These are phyloP conservation scores for Luffia ferchaultella DNA, from an alignment of 2,888 invertebrate genomes.

Conservation along the genomic window DNA sequence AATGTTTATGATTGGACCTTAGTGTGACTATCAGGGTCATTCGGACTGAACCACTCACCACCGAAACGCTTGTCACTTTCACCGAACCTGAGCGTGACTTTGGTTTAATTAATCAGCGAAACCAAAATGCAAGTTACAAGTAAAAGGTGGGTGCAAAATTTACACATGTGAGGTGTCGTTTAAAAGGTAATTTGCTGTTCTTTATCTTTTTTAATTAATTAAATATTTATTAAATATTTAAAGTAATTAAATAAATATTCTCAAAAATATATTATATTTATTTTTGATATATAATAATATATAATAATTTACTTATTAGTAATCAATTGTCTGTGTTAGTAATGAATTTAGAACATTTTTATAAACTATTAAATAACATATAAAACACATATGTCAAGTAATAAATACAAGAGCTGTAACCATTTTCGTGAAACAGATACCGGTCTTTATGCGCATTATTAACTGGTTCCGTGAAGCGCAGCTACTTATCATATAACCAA, in stretches of 20 bases:
- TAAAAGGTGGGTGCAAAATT: too few relatives aligned
- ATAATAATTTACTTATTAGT: not conserved
- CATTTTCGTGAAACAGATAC: not conserved
- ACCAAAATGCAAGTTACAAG: too few relatives aligned
- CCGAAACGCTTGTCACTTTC: too few relatives aligned
- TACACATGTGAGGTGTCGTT: not conserved
- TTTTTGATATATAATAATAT: not conserved
- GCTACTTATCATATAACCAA: not conserved
- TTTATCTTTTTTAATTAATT: not conserved
- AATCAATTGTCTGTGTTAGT: not conserved
- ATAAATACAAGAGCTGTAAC: not conserved
- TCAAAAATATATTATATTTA: not conserved
- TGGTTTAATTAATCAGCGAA: too few relatives aligned
- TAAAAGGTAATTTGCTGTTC: not conserved
- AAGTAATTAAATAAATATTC: not conserved
- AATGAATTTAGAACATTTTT: not conserved
- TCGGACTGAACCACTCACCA: too few relatives aligned
- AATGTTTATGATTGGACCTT: too few relatives aligned
- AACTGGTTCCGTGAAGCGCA: not conserved
- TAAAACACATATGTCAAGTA: not conserved
- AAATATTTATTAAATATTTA: not conserved
- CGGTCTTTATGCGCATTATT: not conserved
- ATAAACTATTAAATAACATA: not conserved
- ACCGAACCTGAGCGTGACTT: too few relatives aligned
- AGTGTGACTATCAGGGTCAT: too few relatives aligned